Evolutionary conservation across 1,140 invertebrate genomes (phyloP).

Genomic region (Bombus soroeensis): DNA sequence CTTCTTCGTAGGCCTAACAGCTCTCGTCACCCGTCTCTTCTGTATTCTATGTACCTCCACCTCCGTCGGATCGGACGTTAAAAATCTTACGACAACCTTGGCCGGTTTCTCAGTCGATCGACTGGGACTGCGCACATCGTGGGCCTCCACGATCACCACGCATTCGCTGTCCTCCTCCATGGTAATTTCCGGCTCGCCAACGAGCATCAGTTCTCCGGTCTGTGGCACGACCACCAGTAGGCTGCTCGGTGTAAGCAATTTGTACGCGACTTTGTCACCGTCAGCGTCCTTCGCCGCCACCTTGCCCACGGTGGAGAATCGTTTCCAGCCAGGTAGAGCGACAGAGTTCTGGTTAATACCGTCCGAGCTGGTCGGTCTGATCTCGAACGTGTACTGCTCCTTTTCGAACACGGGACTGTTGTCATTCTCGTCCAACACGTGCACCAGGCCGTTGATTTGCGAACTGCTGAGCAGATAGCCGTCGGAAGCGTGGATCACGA

Average conservation of each 20-base stretch:
- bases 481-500: slow-evolving; percentile 90
- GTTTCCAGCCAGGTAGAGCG: slow-evolving; percentile 85
- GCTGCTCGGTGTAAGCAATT: slow-evolving; percentile 89
- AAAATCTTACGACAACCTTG: slow-evolving; percentile 89
- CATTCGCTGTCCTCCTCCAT: slow-evolving; percentile 86
- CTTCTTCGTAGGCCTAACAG: slow-evolving; percentile 94
- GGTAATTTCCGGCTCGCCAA: slow-evolving; percentile 85
- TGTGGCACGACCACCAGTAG: slow-evolving; percentile 94
- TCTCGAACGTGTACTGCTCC: slow-evolving; percentile 90
- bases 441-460: slow-evolving; percentile 88
- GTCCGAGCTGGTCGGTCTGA: slow-evolving; percentile 84
- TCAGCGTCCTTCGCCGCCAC: slow-evolving; percentile 93
- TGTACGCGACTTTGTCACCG: slow-evolving; percentile 93
- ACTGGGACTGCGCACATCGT: slow-evolving; percentile 90
- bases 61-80: slow-evolving; percentile 82
- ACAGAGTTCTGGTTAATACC: slow-evolving; percentile 80
- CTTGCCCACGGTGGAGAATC: slow-evolving; percentile 91
- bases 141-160: slow-evolving; percentile 89
- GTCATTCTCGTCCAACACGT: slow-evolving; percentile 94
- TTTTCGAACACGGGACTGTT: slow-evolving; percentile 93
- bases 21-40: slow-evolving; percentile 92
- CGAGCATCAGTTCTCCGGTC: slow-evolving; percentile 93
- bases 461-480: slow-evolving; percentile 89
- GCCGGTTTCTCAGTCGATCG: slow-evolving; percentile 87
- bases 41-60: slow-evolving; percentile 84